phyloP scores from a whole-genome alignment of 2,888 invertebrate species.

The Spicauda simplicius region DNA sequence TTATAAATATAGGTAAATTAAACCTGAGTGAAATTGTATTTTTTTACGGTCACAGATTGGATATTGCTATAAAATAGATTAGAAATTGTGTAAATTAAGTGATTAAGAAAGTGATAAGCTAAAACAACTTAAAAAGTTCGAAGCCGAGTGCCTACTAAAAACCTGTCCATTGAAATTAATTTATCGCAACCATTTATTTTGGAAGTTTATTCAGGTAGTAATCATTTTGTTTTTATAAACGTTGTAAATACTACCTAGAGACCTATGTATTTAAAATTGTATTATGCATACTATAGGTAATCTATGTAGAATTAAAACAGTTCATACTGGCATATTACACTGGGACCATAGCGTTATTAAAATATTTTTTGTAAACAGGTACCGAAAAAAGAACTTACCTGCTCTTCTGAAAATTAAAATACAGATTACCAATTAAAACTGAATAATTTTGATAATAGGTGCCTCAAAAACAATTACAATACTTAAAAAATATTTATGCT shows the following conservation, averaged over 20 bases:
- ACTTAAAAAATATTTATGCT: not conserved
- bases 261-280: not conserved
- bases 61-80: slow-evolving; percentile 8
- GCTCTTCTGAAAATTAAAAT: not conserved
- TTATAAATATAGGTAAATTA: not conserved
- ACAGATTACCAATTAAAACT: too few relatives aligned
- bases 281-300: not conserved
- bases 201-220: too few relatives aligned
- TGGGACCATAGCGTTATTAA: slow-evolving; percentile 23
- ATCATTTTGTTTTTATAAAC: too few relatives aligned
- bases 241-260: not conserved
- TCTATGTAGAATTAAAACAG: too few relatives aligned
- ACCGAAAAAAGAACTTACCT: not conserved
- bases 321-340: slow-evolving; percentile 2
- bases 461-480: too few relatives aligned
- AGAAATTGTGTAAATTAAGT: not conserved
- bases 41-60: slow-evolving; percentile 17
- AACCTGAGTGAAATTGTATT: slow-evolving; percentile 13
- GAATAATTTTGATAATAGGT: too few relatives aligned
- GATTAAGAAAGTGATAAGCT: slow-evolving; percentile 6
- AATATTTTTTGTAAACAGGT: not conserved
- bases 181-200: not conserved
- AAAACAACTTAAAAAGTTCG: slow-evolving; percentile 9
- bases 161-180: not conserved
- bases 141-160: not conserved